Percentiles rank a stretch among this genome's conserved stretches.
Evolutionary conservation across 2,888 invertebrate genomes (phyloP).

Genomic region (Iselma pallidipennis): DNA sequence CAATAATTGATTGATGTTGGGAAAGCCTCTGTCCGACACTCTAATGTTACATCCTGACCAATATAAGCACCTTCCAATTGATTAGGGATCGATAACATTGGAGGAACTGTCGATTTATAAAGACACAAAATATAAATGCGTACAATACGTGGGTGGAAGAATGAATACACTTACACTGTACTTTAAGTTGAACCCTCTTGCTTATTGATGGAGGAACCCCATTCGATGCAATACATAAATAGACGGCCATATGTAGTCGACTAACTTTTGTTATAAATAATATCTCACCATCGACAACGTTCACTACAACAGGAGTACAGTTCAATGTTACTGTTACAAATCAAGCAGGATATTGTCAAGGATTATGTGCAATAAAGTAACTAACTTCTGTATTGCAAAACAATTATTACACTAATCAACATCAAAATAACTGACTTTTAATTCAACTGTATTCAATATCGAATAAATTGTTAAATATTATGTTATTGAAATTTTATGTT

Average conservation of each 20-base stretch:
- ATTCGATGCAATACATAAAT: slow-evolving; percentile 91
- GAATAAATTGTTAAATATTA: no score
- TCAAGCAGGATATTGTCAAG: neutral
- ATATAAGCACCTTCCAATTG: slow-evolving; percentile 89
- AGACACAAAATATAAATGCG: slow-evolving; percentile 1
- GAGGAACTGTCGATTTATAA: slow-evolving; percentile 71
- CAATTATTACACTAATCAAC: no score
- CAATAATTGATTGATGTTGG: slow-evolving; percentile 94
- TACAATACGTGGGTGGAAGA: slow-evolving; percentile 1
- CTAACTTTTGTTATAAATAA: slow-evolving; percentile 87
- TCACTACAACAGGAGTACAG: slow-evolving; percentile 65
- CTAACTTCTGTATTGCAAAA: no score
- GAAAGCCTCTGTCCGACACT: slow-evolving; percentile 90
- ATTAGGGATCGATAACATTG: slow-evolving; percentile 92
- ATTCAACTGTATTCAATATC: no score
- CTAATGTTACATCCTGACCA: slow-evolving; percentile 85
- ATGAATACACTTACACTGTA: slow-evolving; percentile 72
- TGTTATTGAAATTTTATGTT: neutral
- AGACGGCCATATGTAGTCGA: slow-evolving; percentile 89
- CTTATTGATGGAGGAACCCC: slow-evolving; percentile 91
- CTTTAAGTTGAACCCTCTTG: slow-evolving; percentile 79
- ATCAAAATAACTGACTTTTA: no score
- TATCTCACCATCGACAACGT: slow-evolving; percentile 85
- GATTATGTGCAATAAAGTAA: no score
- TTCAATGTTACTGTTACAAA: slow-evolving; percentile 2